Evolutionary conservation across 2,113 vertebrate genomes (phyloP).

Genomic region (Edolisoma coerulescens): DNA sequence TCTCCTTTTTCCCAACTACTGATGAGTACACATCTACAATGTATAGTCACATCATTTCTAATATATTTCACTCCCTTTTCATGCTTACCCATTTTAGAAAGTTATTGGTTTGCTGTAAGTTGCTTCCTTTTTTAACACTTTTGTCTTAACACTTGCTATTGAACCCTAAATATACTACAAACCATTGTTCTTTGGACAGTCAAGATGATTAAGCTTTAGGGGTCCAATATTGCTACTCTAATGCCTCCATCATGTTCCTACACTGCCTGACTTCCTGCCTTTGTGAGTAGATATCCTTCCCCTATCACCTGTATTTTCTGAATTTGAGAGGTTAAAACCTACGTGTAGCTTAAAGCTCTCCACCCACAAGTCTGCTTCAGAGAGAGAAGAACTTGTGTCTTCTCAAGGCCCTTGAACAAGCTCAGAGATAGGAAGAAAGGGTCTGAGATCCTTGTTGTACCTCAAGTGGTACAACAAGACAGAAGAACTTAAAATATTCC

Average conservation of each 20-base stretch:
- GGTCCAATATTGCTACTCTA: background rate
- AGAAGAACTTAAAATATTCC: background rate
- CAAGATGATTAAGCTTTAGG: background rate
- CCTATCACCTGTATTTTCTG: background rate
- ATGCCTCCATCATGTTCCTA: background rate
- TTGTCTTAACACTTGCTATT: background rate
- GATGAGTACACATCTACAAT: background rate
- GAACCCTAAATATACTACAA: background rate
- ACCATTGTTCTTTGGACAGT: background rate
- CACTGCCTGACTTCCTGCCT: background rate
- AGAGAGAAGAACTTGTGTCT: background rate
- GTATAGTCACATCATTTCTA: background rate
- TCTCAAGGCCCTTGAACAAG: background rate
- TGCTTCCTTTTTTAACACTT: background rate
- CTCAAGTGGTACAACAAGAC: background rate
- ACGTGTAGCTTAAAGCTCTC: background rate
- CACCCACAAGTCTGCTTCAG: background rate
- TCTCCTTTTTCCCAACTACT: background rate
- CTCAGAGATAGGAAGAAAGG: background rate
- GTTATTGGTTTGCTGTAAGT: background rate
- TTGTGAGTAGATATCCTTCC: background rate
- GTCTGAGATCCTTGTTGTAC: background rate
- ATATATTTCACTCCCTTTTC: background rate
- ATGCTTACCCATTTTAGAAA: background rate
- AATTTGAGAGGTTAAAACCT: background rate